These are phyloP conservation scores for Fulmarus glacialis DNA, from an alignment of 2,113 vertebrate species.

Conservation along the genomic window DNA sequence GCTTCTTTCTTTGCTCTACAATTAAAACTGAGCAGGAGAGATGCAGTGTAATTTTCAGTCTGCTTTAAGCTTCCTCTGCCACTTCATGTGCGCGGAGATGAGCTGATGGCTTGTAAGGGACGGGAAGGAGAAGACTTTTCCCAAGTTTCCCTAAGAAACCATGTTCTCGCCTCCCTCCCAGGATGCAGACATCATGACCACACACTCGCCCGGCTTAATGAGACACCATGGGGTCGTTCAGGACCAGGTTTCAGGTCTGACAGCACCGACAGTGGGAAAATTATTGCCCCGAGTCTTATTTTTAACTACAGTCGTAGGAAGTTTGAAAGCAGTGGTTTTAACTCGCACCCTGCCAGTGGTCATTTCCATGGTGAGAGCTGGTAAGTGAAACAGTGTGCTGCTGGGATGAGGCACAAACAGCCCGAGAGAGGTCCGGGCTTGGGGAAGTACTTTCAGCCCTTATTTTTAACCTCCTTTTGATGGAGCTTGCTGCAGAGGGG, in stretches of 20 bases:
- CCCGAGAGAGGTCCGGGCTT: not conserved
- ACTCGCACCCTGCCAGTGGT: not conserved
- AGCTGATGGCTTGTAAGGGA: not conserved
- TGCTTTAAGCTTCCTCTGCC: not conserved
- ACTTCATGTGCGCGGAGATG: rapidly evolving
- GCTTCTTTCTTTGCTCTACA: slow-evolving; percentile 35
- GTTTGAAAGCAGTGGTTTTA: not conserved
- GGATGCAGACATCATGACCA: not conserved
- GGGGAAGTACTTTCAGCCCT: not conserved
- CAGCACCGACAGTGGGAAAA: not conserved
- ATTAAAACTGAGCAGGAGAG: not conserved
- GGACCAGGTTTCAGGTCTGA: not conserved
- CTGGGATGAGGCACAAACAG: not conserved
- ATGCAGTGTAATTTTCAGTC: not conserved
- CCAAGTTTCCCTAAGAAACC: not conserved
- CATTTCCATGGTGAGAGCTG: not conserved
- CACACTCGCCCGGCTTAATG: not conserved
- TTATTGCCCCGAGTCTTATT: not conserved
- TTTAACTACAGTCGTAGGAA: not conserved
- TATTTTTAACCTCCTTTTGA: not conserved
- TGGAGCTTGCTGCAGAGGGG: not conserved
- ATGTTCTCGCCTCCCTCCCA: not conserved
- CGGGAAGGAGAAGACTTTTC: not conserved
- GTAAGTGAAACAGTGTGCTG: not conserved
- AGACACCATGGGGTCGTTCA: not conserved